Evolutionary conservation across 2,888 invertebrate genomes (phyloP).

Genomic region (Drosophila tripunctata): DNA sequence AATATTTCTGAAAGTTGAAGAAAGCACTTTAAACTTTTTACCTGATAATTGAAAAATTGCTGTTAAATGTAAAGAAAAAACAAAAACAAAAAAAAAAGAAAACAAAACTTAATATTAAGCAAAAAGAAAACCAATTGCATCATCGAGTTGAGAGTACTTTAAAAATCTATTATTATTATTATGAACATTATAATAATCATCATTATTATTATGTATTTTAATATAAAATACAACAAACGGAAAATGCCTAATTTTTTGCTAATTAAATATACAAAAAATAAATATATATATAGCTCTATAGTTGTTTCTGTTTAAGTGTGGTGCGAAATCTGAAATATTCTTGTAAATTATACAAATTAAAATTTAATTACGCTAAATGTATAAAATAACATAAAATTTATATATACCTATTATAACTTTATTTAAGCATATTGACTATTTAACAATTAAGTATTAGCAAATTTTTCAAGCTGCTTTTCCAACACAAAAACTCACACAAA

Average conservation of each 20-base stretch:
- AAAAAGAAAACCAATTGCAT: constrained; percentile 29
- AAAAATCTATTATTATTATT: constrained; percentile 52
- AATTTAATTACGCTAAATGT: constrained; percentile 59
- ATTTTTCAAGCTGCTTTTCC: constrained; percentile 74
- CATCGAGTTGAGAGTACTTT: constrained; percentile 49
- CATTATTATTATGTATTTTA: constrained; percentile 62
- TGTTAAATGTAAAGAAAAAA: constrained; percentile 52
- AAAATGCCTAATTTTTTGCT: constrained; percentile 58
- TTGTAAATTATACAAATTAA: constrained; percentile 49
- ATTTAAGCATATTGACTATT: constrained; percentile 73
- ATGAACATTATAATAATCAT: constrained; percentile 26
- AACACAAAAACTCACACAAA: constrained; percentile 21
- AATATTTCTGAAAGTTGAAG: constrained; percentile 79
- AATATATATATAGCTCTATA: constrained; percentile 44
- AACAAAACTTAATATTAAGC: constrained; percentile 18
- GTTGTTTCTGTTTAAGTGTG: constrained; percentile 56
- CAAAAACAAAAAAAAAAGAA: constrained; percentile 16
- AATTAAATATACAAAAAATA: constrained; percentile 50
- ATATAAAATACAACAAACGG: constrained; percentile 48
- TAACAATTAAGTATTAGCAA: constrained; percentile 69
- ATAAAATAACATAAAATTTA: constrained; percentile 52
- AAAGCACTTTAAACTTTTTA: constrained; percentile 76
- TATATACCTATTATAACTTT: constrained; percentile 31
- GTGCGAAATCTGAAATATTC: constrained; percentile 32
- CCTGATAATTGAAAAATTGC: constrained; percentile 80